phyloP scores from a whole-genome alignment of 2,113 vertebrate species.

The Gobio gobio region DNA sequence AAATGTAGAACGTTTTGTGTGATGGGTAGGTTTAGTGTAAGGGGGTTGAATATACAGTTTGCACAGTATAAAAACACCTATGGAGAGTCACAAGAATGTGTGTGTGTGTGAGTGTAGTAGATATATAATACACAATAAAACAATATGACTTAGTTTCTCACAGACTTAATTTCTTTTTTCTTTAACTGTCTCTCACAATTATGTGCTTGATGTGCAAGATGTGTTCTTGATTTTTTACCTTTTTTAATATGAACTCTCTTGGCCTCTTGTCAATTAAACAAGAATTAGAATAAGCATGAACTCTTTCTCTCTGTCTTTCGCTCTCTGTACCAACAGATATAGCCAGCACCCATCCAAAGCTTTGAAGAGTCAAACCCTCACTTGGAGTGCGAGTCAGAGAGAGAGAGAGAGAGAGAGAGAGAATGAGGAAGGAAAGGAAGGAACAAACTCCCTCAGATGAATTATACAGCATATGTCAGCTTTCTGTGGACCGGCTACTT shows the following conservation, averaged over 20 bases:
- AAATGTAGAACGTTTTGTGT: too few species aligned
- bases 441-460: constrained; percentile 50
- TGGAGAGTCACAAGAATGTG: too few species aligned
- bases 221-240: background rate
- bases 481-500: constrained; percentile 47
- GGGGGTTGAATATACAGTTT: too few species aligned
- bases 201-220: background rate
- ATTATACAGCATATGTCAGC: constrained; percentile 55
- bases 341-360: background rate
- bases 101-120: too few species aligned
- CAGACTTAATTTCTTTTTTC: too few species aligned
- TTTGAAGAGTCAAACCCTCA: constrained; percentile 33
- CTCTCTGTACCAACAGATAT: constrained; percentile 3
- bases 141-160: too few species aligned
- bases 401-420: background rate
- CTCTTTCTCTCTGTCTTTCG: background rate
- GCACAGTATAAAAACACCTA: too few species aligned
- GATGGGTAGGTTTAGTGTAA: too few species aligned
- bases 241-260: background rate
- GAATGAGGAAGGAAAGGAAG: background rate
- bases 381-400: background rate
- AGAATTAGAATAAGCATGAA: constrained; percentile 8
- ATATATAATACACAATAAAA: too few species aligned
- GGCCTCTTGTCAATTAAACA: constrained; percentile 29
- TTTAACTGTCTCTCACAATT: too few species aligned